Base-by-base conservation (phyloP, 2,113 vertebrate genomes). In the Festucalex cinctus region DNA sequence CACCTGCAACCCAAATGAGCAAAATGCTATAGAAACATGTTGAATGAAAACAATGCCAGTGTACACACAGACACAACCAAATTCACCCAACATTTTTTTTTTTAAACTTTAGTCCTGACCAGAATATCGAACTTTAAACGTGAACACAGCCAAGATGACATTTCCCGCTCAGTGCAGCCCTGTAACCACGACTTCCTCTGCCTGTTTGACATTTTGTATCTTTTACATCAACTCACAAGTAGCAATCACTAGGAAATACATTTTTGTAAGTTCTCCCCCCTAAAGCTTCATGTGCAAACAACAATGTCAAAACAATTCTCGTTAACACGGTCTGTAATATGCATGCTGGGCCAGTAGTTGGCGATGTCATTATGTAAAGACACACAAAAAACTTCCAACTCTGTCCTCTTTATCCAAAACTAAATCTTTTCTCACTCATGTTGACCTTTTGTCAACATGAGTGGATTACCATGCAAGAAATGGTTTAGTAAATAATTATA, bases 131-230 rank as follows among this genome's bases (percentile, higher is more conserved):
- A 32, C 13, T 56, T 3, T 3, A 28, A 54, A 14, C 5, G 22
- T 54, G 22, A 26, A 17, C 14, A 57, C 14, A 57, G 16, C 26
- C 54, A 12, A 28, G 26, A 17, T 32, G 22, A 57, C 54, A 32
- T 57, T 57, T 57, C 26, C 54, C 26, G 12, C 54, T 57, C 5
- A 19, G 53, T 28, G 53, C 53, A 56, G 28, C 14, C 54, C 46
- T n/a, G 0, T 32, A 68, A 62, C 70, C 57, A 66, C 63, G 2
- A 48, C 58, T 74, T 72, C 62, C 44, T 22, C 51, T 60, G 13
- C 9, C 24, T 51, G 28, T 44, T 65, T 53, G 19, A 73, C 16
- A 36, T 59, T 57, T 56, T 19, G 17, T 32, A 9, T 57, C 6
- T 57, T 32, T 32, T 32, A 32, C 26, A 57, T 26, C 16, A 57